Evolutionary conservation across 2,888 invertebrate genomes (phyloP).

Genomic region (Caenorhabditis imperialis): DNA sequence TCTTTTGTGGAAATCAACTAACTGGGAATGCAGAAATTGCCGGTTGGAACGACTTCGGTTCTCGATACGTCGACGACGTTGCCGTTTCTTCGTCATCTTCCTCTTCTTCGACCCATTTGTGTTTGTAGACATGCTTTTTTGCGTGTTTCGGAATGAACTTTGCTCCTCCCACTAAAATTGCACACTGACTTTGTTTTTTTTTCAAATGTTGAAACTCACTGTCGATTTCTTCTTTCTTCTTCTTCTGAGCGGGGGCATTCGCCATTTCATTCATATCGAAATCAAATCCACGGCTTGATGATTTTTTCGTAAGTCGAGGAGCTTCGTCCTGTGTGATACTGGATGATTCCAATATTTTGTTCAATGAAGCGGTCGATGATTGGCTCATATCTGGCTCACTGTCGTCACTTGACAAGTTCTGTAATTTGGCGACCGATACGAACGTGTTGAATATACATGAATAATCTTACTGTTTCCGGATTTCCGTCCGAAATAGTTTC

Average conservation of each 20-base stretch:
- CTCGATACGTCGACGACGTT: constrained; percentile 1
- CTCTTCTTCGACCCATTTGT: constrained; percentile 60
- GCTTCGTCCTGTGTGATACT: constrained; percentile 2
- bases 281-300: constrained; percentile 34
- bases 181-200: not conserved
- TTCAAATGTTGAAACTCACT: too few species aligned
- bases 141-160: constrained; percentile 57
- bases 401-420: constrained; percentile 42
- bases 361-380: constrained; percentile 47
- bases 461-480: constrained; percentile 18
- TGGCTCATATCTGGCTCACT: constrained; percentile 50
- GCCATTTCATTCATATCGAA: constrained; percentile 3
- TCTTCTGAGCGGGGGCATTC: constrained; percentile 39
- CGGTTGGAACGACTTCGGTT: constrained; percentile 1
- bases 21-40: constrained; percentile 18
- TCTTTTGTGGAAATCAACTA: too few species aligned
- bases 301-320: constrained; percentile 1
- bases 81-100: constrained; percentile 56
- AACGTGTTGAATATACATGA: not conserved
- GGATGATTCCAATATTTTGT: constrained; percentile 14
- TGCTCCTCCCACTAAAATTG: constrained; percentile 18
- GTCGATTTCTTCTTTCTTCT: constrained; percentile 31
- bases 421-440: not conserved
- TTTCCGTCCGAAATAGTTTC: constrained; percentile 64
- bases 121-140: constrained; percentile 59